A percentile compares a stretch with the other conserved stretches of the same genome.
Evolutionary conservation across 1,140 invertebrate genomes (phyloP).

Genomic region (Brachionus paranguensis): DNA sequence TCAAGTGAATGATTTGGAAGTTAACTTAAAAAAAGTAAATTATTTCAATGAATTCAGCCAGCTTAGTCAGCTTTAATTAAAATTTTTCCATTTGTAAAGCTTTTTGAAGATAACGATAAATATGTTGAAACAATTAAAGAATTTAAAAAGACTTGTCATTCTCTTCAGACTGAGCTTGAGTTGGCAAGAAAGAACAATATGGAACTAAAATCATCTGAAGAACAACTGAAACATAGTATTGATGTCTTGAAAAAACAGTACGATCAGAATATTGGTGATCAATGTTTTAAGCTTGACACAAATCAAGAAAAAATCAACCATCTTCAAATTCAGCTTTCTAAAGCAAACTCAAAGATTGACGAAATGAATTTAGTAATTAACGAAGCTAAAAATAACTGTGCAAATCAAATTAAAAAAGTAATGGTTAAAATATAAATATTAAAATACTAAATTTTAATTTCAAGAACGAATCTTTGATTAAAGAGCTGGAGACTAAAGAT

Average conservation of each 20-base stretch:
- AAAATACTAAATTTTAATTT: not conserved
- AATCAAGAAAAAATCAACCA: constrained; percentile 5
- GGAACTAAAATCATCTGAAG: not conserved
- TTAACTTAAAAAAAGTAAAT: not conserved
- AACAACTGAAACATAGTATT: not conserved
- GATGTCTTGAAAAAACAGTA: constrained; percentile 16
- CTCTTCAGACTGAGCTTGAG: not conserved
- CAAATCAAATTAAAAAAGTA: not conserved
- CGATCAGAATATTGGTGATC: not conserved
- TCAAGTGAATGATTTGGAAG: constrained; percentile 6
- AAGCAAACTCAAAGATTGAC: not conserved
- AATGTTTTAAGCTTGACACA: not conserved
- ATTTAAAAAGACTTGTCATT: not conserved
- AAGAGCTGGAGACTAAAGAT: not conserved
- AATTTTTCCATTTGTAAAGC: not conserved
- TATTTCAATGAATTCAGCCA: not conserved
- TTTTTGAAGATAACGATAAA: constrained; percentile 16
- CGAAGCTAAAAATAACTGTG: not conserved
- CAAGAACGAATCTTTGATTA: not conserved
- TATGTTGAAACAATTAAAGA: constrained; percentile 2
- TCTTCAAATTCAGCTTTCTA: not conserved
- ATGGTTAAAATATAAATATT: not conserved
- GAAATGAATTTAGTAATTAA: constrained; percentile 8
- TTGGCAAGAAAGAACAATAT: not conserved
- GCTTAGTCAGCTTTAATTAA: not conserved